Conservation (phyloP, 1,140 invertebrate genomes). For the Arion vulgaris region DNA sequence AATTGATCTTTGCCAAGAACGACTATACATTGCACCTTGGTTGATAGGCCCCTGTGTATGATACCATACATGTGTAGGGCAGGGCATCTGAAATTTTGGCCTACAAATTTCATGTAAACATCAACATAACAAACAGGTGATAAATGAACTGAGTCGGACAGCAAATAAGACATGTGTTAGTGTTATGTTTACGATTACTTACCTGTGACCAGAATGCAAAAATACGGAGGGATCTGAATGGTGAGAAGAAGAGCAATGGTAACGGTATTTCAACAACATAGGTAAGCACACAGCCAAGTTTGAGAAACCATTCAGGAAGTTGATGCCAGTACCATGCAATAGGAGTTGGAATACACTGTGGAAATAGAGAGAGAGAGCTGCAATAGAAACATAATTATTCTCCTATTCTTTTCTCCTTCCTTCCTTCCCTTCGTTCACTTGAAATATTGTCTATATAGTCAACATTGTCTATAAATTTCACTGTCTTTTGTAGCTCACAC, state of each 20-base stretch:
- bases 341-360: conserved; percentile 73
- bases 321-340: conserved; percentile 71
- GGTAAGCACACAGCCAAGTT: conserved; percentile 77
- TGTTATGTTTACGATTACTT: conserved; percentile 30
- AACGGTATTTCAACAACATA: conserved; percentile 81
- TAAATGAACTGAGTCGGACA: background rate
- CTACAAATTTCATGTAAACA: too few species aligned
- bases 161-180: background rate
- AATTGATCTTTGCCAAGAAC: too few species aligned
- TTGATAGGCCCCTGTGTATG: too few species aligned
- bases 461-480: too few species aligned
- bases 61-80: too few species aligned
- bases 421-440: too few species aligned
- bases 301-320: conserved; percentile 77
- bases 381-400: background rate
- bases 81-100: too few species aligned
- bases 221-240: conserved; percentile 78
- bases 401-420: too few species aligned
- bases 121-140: too few species aligned
- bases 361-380: conserved; percentile 21
- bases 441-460: too few species aligned
- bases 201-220: conserved; percentile 82
- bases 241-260: conserved; percentile 86
- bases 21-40: too few species aligned
- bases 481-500: too few species aligned